Conservation (phyloP, 2,888 invertebrate genomes). For the Seira ritae region DNA sequence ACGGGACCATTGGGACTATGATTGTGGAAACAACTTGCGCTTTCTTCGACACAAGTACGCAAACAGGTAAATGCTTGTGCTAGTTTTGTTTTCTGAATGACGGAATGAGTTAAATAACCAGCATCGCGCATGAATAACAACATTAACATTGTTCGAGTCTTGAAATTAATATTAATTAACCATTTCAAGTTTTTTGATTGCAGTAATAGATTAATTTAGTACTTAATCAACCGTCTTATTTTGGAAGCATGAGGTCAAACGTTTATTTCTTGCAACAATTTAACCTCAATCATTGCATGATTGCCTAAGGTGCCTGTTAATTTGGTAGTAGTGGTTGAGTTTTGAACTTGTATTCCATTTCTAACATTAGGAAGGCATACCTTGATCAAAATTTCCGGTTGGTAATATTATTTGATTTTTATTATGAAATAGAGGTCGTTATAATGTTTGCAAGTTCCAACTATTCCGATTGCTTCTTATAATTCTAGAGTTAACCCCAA, state of each 20-base stretch:
- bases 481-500: too few relatives aligned
- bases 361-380: too few relatives aligned
- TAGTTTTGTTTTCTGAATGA: constrained; percentile 22
- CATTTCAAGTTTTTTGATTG: not conserved
- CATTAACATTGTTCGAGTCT: not conserved
- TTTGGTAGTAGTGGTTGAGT: too few relatives aligned
- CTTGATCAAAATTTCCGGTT: too few relatives aligned
- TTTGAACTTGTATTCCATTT: too few relatives aligned
- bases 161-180: not conserved
- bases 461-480: too few relatives aligned
- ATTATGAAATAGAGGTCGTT: too few relatives aligned
- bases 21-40: constrained; percentile 94
- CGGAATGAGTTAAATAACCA: not conserved
- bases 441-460: too few relatives aligned
- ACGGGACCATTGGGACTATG: constrained; percentile 94
- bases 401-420: too few relatives aligned
- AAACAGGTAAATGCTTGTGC: constrained; percentile 85
- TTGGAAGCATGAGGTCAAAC: not conserved
- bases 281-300: too few relatives aligned
- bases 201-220: not conserved
- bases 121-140: not conserved
- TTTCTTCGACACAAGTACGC: constrained; percentile 94
- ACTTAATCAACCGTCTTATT: not conserved
- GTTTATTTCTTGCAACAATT: too few relatives aligned
- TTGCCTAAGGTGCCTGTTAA: too few relatives aligned